Conservation (phyloP, 2,888 invertebrate species). For the Ypsolopha sequella region DNA sequence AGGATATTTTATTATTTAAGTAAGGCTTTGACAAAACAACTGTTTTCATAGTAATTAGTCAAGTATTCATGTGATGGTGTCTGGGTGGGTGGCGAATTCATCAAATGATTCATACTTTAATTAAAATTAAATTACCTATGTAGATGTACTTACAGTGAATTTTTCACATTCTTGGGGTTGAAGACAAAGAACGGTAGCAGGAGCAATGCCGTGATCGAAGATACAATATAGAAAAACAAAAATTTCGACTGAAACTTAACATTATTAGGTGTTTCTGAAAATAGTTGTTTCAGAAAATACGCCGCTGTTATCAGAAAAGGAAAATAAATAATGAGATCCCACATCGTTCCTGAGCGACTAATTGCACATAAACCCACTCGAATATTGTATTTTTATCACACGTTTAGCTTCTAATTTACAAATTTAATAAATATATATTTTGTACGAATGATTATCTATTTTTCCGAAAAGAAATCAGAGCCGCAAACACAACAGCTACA, state of each 20-base stretch:
- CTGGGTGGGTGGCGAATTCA: too few species aligned
- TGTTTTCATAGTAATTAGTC: too few species aligned
- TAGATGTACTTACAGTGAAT: conserved; percentile 59
- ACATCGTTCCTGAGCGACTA: conserved; percentile 25
- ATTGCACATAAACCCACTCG: too few species aligned
- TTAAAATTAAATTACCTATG: background rate
- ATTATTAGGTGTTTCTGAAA: conserved; percentile 63
- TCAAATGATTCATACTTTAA: background rate
- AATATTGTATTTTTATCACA: too few species aligned
- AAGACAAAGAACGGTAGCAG: conserved; percentile 61
- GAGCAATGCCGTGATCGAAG: conserved; percentile 49
- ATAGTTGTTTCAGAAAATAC: conserved; percentile 56
- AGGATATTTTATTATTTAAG: too few species aligned
- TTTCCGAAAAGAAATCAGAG: too few species aligned
- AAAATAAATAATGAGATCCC: conserved; percentile 53
- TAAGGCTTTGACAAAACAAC: too few species aligned
- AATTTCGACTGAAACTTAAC: conserved; percentile 65
- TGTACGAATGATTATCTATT: too few species aligned
- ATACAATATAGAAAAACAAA: conserved; percentile 55
- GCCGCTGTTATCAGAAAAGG: conserved; percentile 42
- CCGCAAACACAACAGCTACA: too few species aligned
- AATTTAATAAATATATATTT: too few species aligned
- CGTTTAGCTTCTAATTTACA: too few species aligned
- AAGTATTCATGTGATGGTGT: too few species aligned
- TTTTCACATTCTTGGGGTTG: conserved; percentile 64